These are phyloP conservation scores for Pomatostomus ruficeps DNA, from an alignment of 2,113 vertebrate species.

Conservation along the genomic window DNA sequence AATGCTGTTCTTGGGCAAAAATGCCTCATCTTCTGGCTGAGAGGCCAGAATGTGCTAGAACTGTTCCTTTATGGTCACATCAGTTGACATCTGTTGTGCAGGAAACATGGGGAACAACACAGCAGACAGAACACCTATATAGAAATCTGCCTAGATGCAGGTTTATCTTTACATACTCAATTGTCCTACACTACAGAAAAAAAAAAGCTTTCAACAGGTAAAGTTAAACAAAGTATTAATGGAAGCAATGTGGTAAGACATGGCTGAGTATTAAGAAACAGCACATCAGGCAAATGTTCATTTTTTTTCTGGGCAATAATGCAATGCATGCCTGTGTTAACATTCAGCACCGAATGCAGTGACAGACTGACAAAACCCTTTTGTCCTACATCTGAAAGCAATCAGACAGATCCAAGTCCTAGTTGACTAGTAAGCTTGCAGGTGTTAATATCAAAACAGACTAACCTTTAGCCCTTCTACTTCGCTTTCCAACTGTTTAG, in stretches of 20 bases:
- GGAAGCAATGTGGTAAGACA: background rate
- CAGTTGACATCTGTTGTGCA: background rate
- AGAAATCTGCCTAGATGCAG: background rate
- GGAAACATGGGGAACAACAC: background rate
- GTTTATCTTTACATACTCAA: background rate
- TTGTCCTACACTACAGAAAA: background rate
- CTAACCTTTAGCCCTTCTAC: conserved; percentile 91
- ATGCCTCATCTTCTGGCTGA: background rate
- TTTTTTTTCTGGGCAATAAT: background rate
- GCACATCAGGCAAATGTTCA: background rate
- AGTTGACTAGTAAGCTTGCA: background rate
- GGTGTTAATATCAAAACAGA: conserved; percentile 50
- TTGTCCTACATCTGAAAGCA: conserved; percentile 4
- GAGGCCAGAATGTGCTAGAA: background rate
- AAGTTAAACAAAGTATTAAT: background rate
- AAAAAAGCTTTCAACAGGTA: background rate
- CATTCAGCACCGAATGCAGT: background rate
- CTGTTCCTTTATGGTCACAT: background rate
- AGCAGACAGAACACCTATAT: background rate
- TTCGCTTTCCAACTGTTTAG: conserved; percentile 92
- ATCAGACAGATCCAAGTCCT: conserved; percentile 2
- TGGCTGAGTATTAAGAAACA: rapidly evolving
- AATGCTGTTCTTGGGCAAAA: background rate
- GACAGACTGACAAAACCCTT: background rate
- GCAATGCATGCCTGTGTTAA: background rate